Base-by-base conservation (phyloP, 2,888 invertebrate species). In the Agonum fuliginosum region DNA sequence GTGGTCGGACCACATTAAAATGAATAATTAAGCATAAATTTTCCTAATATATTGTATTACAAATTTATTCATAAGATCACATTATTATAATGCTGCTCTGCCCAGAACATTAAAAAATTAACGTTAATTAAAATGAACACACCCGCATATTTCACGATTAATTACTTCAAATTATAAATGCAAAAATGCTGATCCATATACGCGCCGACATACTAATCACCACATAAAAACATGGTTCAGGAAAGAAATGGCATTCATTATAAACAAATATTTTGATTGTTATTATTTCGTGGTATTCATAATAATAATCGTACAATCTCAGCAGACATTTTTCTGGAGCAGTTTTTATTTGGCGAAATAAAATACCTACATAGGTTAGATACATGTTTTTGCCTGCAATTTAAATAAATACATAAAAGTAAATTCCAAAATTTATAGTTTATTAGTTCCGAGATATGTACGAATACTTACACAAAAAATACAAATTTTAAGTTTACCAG, bases 131-230 rank as follows among this genome's bases (percentile, higher is more conserved):
- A 48, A 48, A 48, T 48, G 48, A 48, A 48, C 48, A 48, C 48
- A 48, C 48, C 48, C 48, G 48, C 48, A 48, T 48, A 48, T 48
- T 48, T 48, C 48, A 48, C 48, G 48, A 48, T 48, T 48, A 48
- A 48, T 48, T 48, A 48, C 48, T 48, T 48, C 48, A 20, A 48
- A 20, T 48, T 48, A 48, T 20, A 48, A 48, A 48, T 48, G 48
- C 48, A 48, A 48, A 48, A 48, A 48, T 48, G 48, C 17, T 48
- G 48, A 48, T 20, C 48, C 20, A 48, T 48, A 20, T 48, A 22
- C 48, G 20, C 2, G 48, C 48, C 48, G 48, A 48, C 48, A 48
- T 48, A 48, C 48, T 20, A 48, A 48, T 46, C 48, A 14, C 10
- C 48, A 17, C 6, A 20, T 20, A 48, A 48, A 48, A 48, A 48